These are phyloP conservation scores for Heliconius congener DNA, from an alignment of 1,140 invertebrate species.

Conservation along the genomic window DNA sequence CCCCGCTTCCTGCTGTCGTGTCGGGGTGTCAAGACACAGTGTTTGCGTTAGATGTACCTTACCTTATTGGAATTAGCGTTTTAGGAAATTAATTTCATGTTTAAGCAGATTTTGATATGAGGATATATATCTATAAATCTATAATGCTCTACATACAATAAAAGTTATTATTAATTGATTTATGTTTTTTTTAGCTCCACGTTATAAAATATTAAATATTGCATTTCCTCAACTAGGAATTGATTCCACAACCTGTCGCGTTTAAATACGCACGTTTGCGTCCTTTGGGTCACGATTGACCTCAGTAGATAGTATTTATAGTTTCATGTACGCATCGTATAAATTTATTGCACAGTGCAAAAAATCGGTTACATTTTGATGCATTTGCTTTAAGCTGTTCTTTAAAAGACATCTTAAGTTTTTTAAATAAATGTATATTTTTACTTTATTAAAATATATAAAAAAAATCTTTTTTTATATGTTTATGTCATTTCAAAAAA, in stretches of 20 bases:
- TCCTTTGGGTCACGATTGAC: no score
- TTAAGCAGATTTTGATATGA: background rate
- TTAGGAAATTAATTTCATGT: slow-evolving; percentile 17
- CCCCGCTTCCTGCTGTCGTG: slow-evolving; percentile 64
- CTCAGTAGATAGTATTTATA: no score
- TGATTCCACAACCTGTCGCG: no score
- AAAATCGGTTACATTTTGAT: no score
- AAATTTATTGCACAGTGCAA: no score
- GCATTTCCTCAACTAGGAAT: no score
- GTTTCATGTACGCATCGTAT: no score
- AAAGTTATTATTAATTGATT: no score
- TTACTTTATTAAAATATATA: background rate
- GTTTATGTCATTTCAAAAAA: background rate
- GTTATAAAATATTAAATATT: no score
- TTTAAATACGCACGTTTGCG: no score
- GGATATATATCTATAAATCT: background rate
- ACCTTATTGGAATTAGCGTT: slow-evolving; percentile 39
- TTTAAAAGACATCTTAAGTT: background rate
- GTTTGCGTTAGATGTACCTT: slow-evolving; percentile 56
- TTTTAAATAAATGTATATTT: background rate
- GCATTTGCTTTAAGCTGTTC: background rate
- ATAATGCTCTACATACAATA: background rate
- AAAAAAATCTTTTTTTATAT: background rate
- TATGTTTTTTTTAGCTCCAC: no score
- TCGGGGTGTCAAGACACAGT: slow-evolving; percentile 69